These are phyloP conservation scores for Acronicta psi DNA, from an alignment of 2,888 invertebrate species.

Conservation along the genomic window DNA sequence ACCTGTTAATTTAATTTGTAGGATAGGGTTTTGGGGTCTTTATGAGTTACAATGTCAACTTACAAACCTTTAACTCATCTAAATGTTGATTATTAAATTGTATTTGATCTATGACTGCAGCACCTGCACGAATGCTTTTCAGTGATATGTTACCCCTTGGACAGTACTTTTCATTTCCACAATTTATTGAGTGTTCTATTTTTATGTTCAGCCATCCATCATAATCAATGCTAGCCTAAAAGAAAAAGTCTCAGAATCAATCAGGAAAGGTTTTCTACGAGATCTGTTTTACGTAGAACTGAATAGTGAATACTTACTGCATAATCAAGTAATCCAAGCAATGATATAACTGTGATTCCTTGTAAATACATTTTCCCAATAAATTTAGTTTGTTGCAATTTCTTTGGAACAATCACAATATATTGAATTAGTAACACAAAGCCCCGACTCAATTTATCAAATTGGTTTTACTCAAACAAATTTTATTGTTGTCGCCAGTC, in stretches of 20 bases:
- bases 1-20: too few relatives aligned
- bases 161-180: slow-evolving; percentile 87
- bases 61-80: slow-evolving; percentile 87
- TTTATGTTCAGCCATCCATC: slow-evolving; percentile 93
- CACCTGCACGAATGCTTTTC: slow-evolving; percentile 91
- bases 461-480: too few relatives aligned
- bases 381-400: not conserved
- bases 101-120: slow-evolving; percentile 90
- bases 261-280: too few relatives aligned
- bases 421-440: too few relatives aligned
- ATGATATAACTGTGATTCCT: slow-evolving; percentile 28
- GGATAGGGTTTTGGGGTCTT: not conserved
- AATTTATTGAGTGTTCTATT: slow-evolving; percentile 91
- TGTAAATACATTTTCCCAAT: slow-evolving; percentile 47
- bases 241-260: slow-evolving; percentile 2
- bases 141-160: slow-evolving; percentile 92
- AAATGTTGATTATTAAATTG: slow-evolving; percentile 88
- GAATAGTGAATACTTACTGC: slow-evolving; percentile 49
- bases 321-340: slow-evolving; percentile 55
- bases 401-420: too few relatives aligned
- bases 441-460: too few relatives aligned
- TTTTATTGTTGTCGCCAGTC: too few relatives aligned
- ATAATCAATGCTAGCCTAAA: slow-evolving; percentile 89
- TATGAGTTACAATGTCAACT: too few relatives aligned
- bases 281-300: too few relatives aligned